Evolutionary conservation across 2,113 vertebrate genomes (phyloP).

Genomic region (Dasyornis broadbenti): DNA sequence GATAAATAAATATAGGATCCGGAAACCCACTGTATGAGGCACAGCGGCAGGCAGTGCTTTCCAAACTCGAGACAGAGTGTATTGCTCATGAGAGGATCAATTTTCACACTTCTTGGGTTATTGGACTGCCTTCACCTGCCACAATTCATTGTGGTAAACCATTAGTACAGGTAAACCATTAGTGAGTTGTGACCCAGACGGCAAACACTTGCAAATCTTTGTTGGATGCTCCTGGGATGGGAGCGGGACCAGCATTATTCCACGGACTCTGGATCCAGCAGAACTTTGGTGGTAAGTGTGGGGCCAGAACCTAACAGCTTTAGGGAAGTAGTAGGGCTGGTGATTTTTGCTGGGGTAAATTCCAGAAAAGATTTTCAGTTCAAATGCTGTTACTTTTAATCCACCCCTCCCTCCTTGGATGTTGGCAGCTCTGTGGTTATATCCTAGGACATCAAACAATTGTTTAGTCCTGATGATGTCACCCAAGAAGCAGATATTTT

Average conservation of each 20-base stretch:
- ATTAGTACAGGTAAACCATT: too few relatives aligned
- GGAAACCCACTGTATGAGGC: fast-evolving
- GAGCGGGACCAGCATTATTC: background rate
- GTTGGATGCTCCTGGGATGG: background rate
- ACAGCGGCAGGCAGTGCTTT: background rate
- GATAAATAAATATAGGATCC: background rate
- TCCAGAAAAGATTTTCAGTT: background rate
- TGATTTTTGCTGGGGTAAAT: background rate
- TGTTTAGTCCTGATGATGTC: background rate
- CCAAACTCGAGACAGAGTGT: fast-evolving
- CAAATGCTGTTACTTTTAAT: background rate
- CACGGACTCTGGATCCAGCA: fast-evolving
- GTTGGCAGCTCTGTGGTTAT: background rate
- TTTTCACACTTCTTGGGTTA: background rate
- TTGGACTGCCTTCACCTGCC: background rate
- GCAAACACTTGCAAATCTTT: background rate
- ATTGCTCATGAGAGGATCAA: background rate
- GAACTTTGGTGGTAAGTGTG: background rate
- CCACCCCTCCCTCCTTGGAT: fast-evolving
- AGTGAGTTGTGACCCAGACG: background rate
- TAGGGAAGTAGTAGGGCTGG: background rate
- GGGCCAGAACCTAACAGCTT: background rate
- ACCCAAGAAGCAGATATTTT: background rate
- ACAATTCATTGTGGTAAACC: background rate
- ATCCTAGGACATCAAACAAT: background rate